Evolutionary conservation across 2,888 invertebrate species (phyloP).

Genomic region (Tryphoninae sp.): DNA sequence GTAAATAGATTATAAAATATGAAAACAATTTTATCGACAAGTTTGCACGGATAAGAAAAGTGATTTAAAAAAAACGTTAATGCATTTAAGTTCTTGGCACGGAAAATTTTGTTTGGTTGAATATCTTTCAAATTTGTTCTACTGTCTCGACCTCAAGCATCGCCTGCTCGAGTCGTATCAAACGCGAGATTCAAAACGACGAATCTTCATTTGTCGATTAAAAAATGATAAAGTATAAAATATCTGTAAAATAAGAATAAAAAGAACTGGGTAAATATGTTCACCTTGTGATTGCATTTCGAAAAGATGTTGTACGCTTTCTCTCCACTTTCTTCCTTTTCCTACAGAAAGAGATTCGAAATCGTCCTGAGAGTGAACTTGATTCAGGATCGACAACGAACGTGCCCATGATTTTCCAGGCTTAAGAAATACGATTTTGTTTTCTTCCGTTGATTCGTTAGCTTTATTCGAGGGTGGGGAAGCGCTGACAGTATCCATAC

Average conservation of each 20-base stretch:
- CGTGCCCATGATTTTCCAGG: constrained; percentile 88
- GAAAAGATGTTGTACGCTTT: constrained; percentile 83
- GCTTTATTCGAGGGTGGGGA: background rate
- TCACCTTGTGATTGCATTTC: constrained; percentile 83
- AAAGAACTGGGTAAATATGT: constrained; percentile 28
- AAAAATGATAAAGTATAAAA: constrained; percentile 17
- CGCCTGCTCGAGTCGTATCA: constrained; percentile 72
- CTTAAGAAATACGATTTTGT: constrained; percentile 81
- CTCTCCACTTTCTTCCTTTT: constrained; percentile 83
- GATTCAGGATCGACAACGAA: constrained; percentile 84
- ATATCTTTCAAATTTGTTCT: constrained; percentile 52
- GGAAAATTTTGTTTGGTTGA: constrained; percentile 65
- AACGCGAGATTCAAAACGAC: background rate
- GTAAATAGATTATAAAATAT: constrained; percentile 1
- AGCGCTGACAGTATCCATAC: background rate
- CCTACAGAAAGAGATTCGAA: constrained; percentile 81
- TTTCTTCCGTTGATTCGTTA: constrained; percentile 23
- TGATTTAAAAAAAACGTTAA: constrained; percentile 48
- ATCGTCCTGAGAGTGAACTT: constrained; percentile 81
- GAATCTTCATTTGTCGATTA: constrained; percentile 26
- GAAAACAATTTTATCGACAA: background rate
- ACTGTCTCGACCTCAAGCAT: constrained; percentile 67
- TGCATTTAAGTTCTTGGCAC: constrained; percentile 65
- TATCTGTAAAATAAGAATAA: background rate
- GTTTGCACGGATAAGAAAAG: constrained; percentile 39